Conservation (phyloP, 2,797 vertebrate species). For the Ptychadena robeensis region DNA sequence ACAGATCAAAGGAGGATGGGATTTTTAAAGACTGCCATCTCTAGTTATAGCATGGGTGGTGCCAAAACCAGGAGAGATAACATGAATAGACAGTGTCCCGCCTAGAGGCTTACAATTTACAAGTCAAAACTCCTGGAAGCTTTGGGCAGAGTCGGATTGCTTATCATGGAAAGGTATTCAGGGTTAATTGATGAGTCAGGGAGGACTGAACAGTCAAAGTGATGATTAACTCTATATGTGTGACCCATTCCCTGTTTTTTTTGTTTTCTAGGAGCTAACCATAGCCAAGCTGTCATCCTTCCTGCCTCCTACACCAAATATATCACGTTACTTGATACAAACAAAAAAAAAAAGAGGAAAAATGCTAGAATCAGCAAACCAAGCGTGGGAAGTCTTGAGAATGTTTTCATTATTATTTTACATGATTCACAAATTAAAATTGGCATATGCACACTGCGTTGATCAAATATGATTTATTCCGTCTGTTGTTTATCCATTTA, state of each 20-base stretch:
- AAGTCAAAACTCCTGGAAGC: background rate
- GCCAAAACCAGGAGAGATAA: conserved; percentile 1
- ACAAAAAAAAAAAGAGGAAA: background rate
- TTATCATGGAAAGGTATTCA: conserved; percentile 1
- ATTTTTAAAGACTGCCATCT: background rate
- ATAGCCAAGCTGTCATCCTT: conserved; percentile 8
- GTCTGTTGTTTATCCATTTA: background rate
- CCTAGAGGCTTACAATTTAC: background rate
- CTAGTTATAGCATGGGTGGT: background rate
- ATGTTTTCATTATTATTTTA: conserved; percentile 3
- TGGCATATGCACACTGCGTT: background rate
- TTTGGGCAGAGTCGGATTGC: background rate
- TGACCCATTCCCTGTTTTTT: background rate
- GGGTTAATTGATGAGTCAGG: background rate
- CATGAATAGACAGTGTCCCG: background rate
- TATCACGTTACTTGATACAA: conserved; percentile 3
- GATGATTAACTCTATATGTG: background rate
- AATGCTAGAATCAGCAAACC: background rate
- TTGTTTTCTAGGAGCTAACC: background rate
- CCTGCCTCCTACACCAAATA: conserved; percentile 7
- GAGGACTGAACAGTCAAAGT: background rate
- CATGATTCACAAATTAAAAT: conserved; percentile 1
- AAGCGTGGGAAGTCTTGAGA: background rate
- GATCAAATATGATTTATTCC: background rate
- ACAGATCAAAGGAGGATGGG: background rate